Conservation (phyloP, 2,113 vertebrate species). For the Pseudolaguvia tuberculata region DNA sequence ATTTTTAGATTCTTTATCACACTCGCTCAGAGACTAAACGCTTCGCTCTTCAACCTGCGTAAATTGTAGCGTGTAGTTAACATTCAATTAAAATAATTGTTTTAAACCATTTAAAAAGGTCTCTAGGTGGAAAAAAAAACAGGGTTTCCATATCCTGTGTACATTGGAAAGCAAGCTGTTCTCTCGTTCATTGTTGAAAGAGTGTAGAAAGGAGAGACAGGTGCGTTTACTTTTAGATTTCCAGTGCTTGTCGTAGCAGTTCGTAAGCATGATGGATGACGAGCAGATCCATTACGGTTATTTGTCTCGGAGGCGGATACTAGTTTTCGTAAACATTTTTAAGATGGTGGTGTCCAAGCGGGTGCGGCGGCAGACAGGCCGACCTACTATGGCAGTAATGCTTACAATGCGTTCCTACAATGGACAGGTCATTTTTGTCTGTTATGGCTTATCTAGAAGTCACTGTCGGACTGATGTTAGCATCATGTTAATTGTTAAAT, state of each 20-base stretch:
- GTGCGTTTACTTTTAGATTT: constrained; percentile 18
- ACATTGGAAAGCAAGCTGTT: neutral
- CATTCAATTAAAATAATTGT: neutral
- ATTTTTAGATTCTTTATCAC: too few relatives aligned
- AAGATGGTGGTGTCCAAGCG: constrained; percentile 18
- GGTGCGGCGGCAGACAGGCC: neutral
- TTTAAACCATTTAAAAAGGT: neutral
- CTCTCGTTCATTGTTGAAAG: neutral
- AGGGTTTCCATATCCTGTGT: neutral
- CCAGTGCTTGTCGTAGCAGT: constrained; percentile 49
- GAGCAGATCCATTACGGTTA: constrained; percentile 51
- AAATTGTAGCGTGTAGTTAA: too few relatives aligned
- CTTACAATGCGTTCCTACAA: too few relatives aligned
- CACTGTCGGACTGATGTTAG: too few relatives aligned
- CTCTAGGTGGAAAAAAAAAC: neutral
- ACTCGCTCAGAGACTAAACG: too few relatives aligned
- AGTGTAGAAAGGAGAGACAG: neutral
- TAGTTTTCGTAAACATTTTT: constrained; percentile 46
- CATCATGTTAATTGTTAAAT: too few relatives aligned
- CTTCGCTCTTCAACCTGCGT: too few relatives aligned
- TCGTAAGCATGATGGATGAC: constrained; percentile 50
- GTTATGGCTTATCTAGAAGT: too few relatives aligned
- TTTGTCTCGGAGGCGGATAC: constrained; percentile 43
- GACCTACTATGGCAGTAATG: neutral
- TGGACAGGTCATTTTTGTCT: too few relatives aligned